Base-by-base conservation (phyloP, 2,888 invertebrate genomes). In the Xestia ashworthii region DNA sequence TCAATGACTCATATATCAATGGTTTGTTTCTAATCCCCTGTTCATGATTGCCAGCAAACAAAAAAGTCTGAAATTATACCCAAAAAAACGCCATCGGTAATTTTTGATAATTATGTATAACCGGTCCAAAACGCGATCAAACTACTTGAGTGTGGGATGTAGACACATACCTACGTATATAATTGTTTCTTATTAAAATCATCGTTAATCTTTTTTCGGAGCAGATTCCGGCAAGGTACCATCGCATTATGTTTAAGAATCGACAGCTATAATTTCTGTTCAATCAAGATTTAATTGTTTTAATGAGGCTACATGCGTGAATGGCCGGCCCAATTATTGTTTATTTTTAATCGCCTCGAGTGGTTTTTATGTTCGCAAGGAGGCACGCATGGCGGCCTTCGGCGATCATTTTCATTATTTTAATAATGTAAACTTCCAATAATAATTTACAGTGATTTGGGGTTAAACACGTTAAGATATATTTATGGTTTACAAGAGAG, bases 231-330 rank as follows among this genome's bases (percentile, higher is more conserved):
- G 91, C 94, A 94, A 92, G 93, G 93, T 93, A 93, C 93, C 95
- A 95, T 94, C 96, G 94, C 93, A 96, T 96, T 96, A 96, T 96
- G 95, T 95, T 95, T 93, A 95, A 96, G 94, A 96, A 96, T 96
- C 96, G 96, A 96, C 96, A 96, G 96, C 96, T 96, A 96, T 96
- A 96, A 96, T 96, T 96, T 96, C 93, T 95, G 96, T 96, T 96
- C 96, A 96, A 96, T 96, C 96, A 96, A 96, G 96, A 96, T 96
- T 96, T 96, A 96, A 96, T 96, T 96, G 96, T 96, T 96, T 96
- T 96, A 96, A 96, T 96, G 96, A 96, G 96, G 92, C 95, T 93
- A 92, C 96, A 96, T 96, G 96, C 96, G 96, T 96, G 96, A 96
- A 96, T 96, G 94, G 96, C 93, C 96, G 95, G 95, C 93, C 95